A percentile compares a stretch with the other conserved stretches of the same genome.
phyloP scores from a whole-genome alignment of 2,113 vertebrate species.

The Lepus timidus region DNA sequence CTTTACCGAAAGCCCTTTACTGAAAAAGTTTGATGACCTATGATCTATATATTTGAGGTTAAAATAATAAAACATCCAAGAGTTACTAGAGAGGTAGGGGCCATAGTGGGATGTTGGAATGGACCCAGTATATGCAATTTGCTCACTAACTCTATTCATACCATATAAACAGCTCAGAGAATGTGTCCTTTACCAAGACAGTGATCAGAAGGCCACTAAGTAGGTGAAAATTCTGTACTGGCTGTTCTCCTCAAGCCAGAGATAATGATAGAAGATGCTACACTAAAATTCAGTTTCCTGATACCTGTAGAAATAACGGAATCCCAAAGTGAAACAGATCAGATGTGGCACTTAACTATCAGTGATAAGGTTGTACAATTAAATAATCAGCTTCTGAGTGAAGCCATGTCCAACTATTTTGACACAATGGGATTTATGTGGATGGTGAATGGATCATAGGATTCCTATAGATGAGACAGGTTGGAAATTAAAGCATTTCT shows the following conservation, averaged over 20 bases:
- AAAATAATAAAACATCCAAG: background rate
- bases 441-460: background rate
- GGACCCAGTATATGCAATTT: background rate
- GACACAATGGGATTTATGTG: background rate
- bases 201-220: background rate
- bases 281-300: slow-evolving; percentile 37
- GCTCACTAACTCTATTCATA: background rate
- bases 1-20: background rate
- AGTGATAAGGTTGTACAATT: slow-evolving; percentile 46
- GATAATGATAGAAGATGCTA: background rate
- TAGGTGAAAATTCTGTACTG: background rate
- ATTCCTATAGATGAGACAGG: slow-evolving; percentile 9
- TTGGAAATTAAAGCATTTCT: background rate
- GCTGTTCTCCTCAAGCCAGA: background rate
- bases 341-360: slow-evolving; percentile 55
- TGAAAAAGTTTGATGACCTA: background rate
- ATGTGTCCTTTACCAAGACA: background rate
- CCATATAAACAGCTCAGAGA: background rate
- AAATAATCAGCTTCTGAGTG: slow-evolving; percentile 21
- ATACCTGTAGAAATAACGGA: slow-evolving; percentile 42
- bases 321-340: background rate
- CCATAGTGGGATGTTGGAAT: background rate
- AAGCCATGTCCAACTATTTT: slow-evolving; percentile 28
- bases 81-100: background rate
- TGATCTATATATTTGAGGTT: background rate